phyloP scores from a whole-genome alignment of 1,140 invertebrate species.

The Drosophila lacteicornis region DNA sequence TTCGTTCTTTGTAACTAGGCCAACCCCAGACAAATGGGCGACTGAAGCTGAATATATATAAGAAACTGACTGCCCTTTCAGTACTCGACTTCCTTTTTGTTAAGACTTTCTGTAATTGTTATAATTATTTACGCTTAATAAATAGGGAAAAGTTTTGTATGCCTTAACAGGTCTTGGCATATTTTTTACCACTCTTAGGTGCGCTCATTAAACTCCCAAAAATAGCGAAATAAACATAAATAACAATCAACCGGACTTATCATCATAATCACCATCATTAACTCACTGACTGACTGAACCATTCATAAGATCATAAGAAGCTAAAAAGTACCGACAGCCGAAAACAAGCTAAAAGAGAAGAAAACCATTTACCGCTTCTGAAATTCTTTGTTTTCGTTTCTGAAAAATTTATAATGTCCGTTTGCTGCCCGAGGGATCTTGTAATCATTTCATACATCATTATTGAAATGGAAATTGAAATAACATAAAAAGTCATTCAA shows the following conservation, averaged over 20 bases:
- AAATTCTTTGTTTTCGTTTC: slow-evolving; percentile 42
- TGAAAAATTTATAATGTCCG: slow-evolving; percentile 48
- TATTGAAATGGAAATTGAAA: slow-evolving; percentile 72
- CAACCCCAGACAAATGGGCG: slow-evolving; percentile 55
- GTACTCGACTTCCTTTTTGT: slow-evolving; percentile 14
- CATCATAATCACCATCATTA: slow-evolving; percentile 76
- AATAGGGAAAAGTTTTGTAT: slow-evolving; percentile 22
- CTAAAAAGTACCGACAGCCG: slow-evolving; percentile 26
- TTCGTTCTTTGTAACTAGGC: slow-evolving; percentile 58
- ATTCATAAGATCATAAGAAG: slow-evolving; percentile 24
- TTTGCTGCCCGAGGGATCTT: slow-evolving; percentile 15
- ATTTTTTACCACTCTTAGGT: slow-evolving; percentile 13
- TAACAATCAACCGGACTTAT: slow-evolving; percentile 58
- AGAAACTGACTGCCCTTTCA: slow-evolving; percentile 28
- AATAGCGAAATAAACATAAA: slow-evolving; percentile 47
- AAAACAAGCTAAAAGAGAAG: slow-evolving; percentile 4
- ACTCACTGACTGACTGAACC: slow-evolving; percentile 67
- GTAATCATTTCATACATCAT: slow-evolving; percentile 46
- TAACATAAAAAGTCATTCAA: slow-evolving; percentile 69
- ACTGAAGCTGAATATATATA: slow-evolving; percentile 22
- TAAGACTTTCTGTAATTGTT: slow-evolving; percentile 27
- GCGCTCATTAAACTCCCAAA: slow-evolving; percentile 55
- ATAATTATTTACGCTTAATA: slow-evolving; percentile 50
- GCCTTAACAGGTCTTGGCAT: slow-evolving; percentile 7
- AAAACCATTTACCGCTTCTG: slow-evolving; percentile 32